Base-by-base conservation (phyloP, 2,888 invertebrate genomes). In the Gymnosoma rotundatum region DNA sequence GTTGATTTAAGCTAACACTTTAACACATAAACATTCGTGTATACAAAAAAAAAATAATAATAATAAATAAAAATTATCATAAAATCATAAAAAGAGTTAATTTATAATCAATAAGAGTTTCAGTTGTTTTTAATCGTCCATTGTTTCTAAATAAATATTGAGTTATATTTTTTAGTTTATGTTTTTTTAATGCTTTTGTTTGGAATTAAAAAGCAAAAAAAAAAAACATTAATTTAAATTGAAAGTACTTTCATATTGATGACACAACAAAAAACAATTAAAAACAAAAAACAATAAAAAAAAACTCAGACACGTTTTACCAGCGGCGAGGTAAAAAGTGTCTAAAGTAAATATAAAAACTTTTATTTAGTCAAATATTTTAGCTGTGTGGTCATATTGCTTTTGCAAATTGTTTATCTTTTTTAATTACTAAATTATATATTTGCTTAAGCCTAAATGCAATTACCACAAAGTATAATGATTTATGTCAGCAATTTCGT, bases 121-220 rank as follows among this genome's bases (percentile, higher is more conserved):
- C 42, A 52, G 66, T 73, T 66, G 66, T 73, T 67, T 79, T 18
- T 73, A 66, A 73, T 73, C 66, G 58, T 79, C 42, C 9, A 48
- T 32, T 60, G 38, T 60, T 79, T 66, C 25, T 38, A 67, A 79
- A 73, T 42, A 73, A 79, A 73, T 73, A 73, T 79, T 67, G 42
- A 32, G 18, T 76, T 56, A 21, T 64, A 48, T 7, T 38, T 78
- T 70, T 60, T 67, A 36, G 56, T 54, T 67, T 50, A 66, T 1
- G 2, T 60, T 21, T 21, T 9, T 70, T 56, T 18, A 18, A 48
- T 21, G 48, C 25, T 25, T 9, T 18, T 32, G 60, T 42, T 20
- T 5, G 18, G 42, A 64, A 36, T 2, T n/a, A n/a, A n/a, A 60
- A 36, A 58, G 45, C 18, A 8, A 14, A 8, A 42, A 5, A 12